phyloP scores from a whole-genome alignment of 2,113 vertebrate genomes.

The Proterorhinus semilunaris region DNA sequence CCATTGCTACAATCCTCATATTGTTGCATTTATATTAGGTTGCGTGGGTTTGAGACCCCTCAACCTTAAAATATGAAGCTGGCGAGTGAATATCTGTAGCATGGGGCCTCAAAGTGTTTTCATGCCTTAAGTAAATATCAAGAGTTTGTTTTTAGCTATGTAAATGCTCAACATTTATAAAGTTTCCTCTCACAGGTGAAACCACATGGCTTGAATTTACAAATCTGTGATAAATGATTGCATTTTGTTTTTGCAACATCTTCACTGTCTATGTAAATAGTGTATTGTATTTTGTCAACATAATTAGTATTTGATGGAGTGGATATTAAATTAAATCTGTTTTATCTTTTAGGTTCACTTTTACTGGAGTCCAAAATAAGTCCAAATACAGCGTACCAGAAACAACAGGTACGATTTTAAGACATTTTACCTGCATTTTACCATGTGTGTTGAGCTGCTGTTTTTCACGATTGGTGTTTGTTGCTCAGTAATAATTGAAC shows the following conservation, averaged over 20 bases:
- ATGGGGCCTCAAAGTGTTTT: slow-evolving; percentile 5
- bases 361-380: slow-evolving; percentile 98
- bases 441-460: neutral
- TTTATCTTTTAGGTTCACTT: slow-evolving; percentile 85
- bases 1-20: neutral
- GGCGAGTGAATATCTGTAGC: neutral
- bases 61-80: neutral
- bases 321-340: neutral
- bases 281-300: too few species aligned
- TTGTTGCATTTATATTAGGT: neutral
- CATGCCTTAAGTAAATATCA: neutral
- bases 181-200: neutral
- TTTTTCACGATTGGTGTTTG: too few species aligned
- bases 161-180: neutral
- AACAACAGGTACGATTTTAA: slow-evolving; percentile 89
- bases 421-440: neutral
- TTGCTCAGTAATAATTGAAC: too few species aligned
- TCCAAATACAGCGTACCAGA: slow-evolving; percentile 98
- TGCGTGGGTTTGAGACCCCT: neutral
- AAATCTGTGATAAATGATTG: neutral
- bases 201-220: neutral
- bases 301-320: neutral
- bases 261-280: neutral
- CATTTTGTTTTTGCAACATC: too few species aligned
- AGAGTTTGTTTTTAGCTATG: neutral